Evolutionary conservation across 2,888 invertebrate species (phyloP), one percentile per base, ranked within the genome.

Genomic region (Agrochola lota): DNA sequence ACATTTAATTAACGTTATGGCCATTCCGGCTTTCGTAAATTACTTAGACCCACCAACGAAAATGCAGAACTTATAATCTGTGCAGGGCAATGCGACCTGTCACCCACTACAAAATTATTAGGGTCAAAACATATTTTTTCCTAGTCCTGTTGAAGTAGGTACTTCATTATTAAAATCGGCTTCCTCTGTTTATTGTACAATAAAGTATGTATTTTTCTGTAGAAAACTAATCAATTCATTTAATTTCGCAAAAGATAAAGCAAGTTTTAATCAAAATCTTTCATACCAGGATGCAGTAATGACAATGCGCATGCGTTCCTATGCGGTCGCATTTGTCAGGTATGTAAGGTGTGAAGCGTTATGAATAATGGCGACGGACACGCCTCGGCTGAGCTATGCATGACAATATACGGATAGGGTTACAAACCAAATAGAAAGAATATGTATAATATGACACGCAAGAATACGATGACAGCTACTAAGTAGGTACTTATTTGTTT

Each of bases 301-400:
- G 74, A 73, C 84, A 84, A 86, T 75, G 84, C 70, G 74, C 72
- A 67, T 73, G 74, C 87, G 87, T 75, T 75, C 84, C 72, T 79
- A 84, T 71, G 87, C 87, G 80, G 84, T 67, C 87, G 85, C 85
- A 87, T 87, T 87, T 80, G 81, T 87, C 78, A 86, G 84, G 86
- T 85, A 88, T 89, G 87, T 84, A 83, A 87, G 87, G 87, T 89
- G 87, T 88, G 89, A 88, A 75, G 71, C 85, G 80, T 81, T 89
- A 88, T 88, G 89, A 87, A 88, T 86, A 88, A 88, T 88, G 83
- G 83, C 80, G 66, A 46, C 88, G 88, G 88, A 83, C 86, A 85
- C 86, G 85, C 88, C 88, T 87, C 69, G 84, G 60, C 73, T 77
- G 75, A 88, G 88, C 88, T 87, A 88, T 89, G 88, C 88, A 88